Base-by-base conservation (phyloP, 2,113 vertebrate species). In the Chamaetylas fuelleborni region DNA sequence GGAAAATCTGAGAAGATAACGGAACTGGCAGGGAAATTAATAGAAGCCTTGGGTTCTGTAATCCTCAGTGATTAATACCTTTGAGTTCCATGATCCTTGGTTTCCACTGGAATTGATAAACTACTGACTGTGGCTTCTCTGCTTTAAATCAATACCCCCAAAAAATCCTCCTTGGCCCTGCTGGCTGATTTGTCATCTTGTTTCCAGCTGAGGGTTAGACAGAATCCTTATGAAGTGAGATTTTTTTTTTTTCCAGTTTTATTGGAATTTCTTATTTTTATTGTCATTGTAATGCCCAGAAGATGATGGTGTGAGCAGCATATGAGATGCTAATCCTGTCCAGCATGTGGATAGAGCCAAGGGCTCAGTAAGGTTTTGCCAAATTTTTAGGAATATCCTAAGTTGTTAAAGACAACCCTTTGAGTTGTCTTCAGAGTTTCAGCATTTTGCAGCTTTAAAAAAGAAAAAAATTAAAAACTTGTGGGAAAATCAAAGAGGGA, bases 1-100 rank as follows among this genome's bases (percentile, higher is more conserved):
- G 95, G 97, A 96, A 97, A 98, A 97, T 97, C 97, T 98, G 95
- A 95, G 95, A 94, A 98, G 98, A 98, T 98, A 98, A 97, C 90
- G 19, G 93, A 97, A 91, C 96, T 53, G 81, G 96, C 97, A 96
- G 93, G 95, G 96, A 97, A 98, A 98, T 97, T 95, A 98, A 98
- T 97, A 96, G 95, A 97, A 93, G 90, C 88, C 76, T 96, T 96
- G 97, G 96, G 95, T 96, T 97, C 96, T 88, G 72, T 98, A 97
- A 98, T 98, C 97, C 96, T 22, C 89, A 77, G 93, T 98, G 98
- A 98, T 98, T 96, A 97, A 98, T 98, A 95, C 94, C 92, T 96
- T 90, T 84, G 50, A 86, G 95, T 97, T 97, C 96, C 89, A 57
- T 91, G 96, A 98, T 97, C 96, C 96, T 97, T 93, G 93, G 81